A percentile compares a stretch with the other conserved stretches of the same genome.
These are phyloP conservation scores for Crax fasciolata DNA, from an alignment of 2,797 vertebrate species.

Conservation along the genomic window DNA sequence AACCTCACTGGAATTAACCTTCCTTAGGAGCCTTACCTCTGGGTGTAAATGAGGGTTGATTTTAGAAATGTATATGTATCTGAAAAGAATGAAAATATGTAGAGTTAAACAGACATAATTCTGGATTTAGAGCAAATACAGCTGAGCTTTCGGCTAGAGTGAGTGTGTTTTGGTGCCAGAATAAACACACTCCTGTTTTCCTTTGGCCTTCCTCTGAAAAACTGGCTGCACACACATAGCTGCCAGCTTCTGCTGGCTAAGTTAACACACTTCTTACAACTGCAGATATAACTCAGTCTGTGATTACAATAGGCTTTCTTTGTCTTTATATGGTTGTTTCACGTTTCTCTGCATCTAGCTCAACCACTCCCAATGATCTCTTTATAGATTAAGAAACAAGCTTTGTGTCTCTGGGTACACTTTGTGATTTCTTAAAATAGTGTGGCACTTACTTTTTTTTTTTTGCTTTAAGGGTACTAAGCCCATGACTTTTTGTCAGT, in stretches of 20 bases:
- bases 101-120: conserved; percentile 2
- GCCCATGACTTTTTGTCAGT: not conserved
- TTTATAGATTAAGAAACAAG: conserved; percentile 11
- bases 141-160: not conserved
- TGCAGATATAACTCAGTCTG: not conserved
- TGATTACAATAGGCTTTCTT: conserved; percentile 48
- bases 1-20: not conserved
- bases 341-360: not conserved
- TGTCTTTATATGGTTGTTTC: conserved; percentile 63
- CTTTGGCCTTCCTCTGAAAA: conserved; percentile 47
- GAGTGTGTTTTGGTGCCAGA: conserved; percentile 33
- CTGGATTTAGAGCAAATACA: not conserved
- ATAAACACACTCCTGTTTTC: conserved; percentile 46
- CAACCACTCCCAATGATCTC: not conserved
- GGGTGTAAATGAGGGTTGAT: not conserved
- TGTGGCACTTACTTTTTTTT: not conserved
- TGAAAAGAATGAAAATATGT: not conserved
- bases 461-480: not conserved
- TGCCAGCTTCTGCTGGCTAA: conserved; percentile 55
- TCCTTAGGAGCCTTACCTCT: not conserved
- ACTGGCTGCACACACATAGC: not conserved
- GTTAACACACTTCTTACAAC: not conserved
- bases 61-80: not conserved
- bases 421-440: not conserved
- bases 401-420: not conserved